Percentiles rank a stretch among this genome's conserved stretches.
These are phyloP conservation scores for Felis chaus DNA, from an alignment of 2,113 vertebrate species.

Conservation along the genomic window DNA sequence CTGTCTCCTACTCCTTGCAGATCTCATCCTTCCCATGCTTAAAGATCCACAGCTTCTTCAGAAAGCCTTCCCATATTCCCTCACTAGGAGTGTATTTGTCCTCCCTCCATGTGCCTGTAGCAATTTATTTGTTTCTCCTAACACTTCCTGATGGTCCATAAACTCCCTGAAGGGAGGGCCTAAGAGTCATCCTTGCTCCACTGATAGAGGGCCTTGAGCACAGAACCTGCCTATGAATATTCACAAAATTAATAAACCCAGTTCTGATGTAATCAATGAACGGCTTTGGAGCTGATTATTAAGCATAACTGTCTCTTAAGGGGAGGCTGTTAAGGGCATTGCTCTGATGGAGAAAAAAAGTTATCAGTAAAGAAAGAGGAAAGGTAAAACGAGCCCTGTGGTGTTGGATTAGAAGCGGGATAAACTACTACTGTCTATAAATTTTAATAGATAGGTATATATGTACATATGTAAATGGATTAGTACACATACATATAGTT, in stretches of 20 bases:
- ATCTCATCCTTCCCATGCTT: too few species aligned
- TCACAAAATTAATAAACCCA: neutral
- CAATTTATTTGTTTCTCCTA: neutral
- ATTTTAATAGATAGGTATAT: neutral
- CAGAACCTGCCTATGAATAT: neutral
- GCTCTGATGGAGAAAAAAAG: neutral
- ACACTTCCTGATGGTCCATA: neutral
- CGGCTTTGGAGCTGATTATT: neutral
- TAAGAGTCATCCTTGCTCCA: neutral
- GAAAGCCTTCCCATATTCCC: neutral
- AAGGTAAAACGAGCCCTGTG: neutral
- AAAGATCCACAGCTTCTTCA: neutral
- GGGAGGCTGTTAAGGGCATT: neutral
- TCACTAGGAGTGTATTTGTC: neutral
- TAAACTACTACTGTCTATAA: neutral
- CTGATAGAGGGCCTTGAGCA: neutral
- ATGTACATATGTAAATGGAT: neutral
- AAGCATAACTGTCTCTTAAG: neutral
- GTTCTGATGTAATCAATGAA: neutral
- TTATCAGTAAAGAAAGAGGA: neutral
- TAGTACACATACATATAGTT: neutral
- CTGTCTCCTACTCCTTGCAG: neutral
- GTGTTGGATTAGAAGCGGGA: neutral
- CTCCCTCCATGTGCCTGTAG: fast-evolving
- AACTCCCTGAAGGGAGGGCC: neutral